Evolutionary conservation across 2,888 invertebrate genomes (phyloP), one percentile per base, ranked within the genome.

Genomic region (Eupithecia inturbata): DNA sequence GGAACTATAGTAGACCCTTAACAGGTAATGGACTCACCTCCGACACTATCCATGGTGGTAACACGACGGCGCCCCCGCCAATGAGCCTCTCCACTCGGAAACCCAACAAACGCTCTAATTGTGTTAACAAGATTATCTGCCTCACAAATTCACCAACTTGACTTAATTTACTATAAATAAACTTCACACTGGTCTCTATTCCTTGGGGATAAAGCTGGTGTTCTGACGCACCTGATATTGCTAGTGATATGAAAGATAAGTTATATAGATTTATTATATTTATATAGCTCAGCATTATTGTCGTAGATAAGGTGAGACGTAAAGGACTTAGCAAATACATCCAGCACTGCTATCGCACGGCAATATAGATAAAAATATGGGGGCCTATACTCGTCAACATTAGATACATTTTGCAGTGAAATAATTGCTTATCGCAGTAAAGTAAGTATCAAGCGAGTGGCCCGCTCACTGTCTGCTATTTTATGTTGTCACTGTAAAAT

Each of bases 51-150:
- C 75, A 72, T 70, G 72, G 14, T 70, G 53, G 71, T 31, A 10
- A 49, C 10, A 22, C 63, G 9, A 64, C 41, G 57, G 63, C 7
- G 49, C 36, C 70, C 60, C 57, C 41, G 39, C 57, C 64, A 72
- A 70, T 74, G 76, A 72, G 16, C 36, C 66, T 49, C 66, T 41
- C 66, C 68, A 70, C 73, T 77, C 74, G 67, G 80, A 80, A 81
- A 63, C 77, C 78, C 67, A 10, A 77, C 75, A 68, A 76, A 49
- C 60, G 73, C 70, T 64, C 68, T 81, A 81, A 81, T 81, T 79
- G 76, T 77, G 73, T 76, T 81, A 81, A 73, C 66, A 57, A 73
- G 70, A 79, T 81, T 81, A 79, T 81, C 77, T 77, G 64, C 73
- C 71, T 70, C 72, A 74, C 66, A 41, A 64, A 72, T 66, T 36